phyloP scores from a whole-genome alignment of 1,140 invertebrate genomes.

The Drosophila triauraria region DNA sequence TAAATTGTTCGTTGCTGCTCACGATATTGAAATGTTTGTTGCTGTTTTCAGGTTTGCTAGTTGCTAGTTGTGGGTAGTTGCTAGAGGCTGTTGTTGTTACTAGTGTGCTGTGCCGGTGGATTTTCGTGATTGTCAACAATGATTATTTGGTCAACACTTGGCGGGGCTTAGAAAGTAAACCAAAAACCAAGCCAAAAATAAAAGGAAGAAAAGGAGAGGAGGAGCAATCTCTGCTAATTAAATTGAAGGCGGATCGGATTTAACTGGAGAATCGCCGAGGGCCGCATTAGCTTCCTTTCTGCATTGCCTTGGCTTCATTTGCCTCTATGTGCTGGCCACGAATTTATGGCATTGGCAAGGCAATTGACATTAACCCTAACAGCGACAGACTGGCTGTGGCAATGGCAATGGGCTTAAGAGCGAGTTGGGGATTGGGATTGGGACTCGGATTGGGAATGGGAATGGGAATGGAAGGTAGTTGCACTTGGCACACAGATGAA shows the following conservation, averaged over 20 bases:
- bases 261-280: slow-evolving; percentile 46
- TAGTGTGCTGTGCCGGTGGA: slow-evolving; percentile 17
- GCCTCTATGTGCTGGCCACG: slow-evolving; percentile 13
- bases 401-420: slow-evolving; percentile 6
- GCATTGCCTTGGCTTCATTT: background rate
- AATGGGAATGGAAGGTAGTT: slow-evolving; percentile 29
- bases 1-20: slow-evolving; percentile 67
- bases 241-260: slow-evolving; percentile 61
- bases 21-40: slow-evolving; percentile 79
- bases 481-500: slow-evolving; percentile 71
- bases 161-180: slow-evolving; percentile 60
- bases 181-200: background rate
- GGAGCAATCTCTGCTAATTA: slow-evolving; percentile 63
- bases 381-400: slow-evolving; percentile 62
- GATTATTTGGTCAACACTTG: slow-evolving; percentile 75
- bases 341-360: slow-evolving; percentile 73
- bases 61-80: slow-evolving; percentile 32
- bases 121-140: slow-evolving; percentile 82
- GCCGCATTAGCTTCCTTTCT: slow-evolving; percentile 24
- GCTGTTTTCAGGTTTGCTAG: slow-evolving; percentile 29
- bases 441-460: slow-evolving; percentile 1
- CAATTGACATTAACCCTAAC: slow-evolving; percentile 82
- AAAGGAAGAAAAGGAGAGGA: background rate
- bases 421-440: background rate
- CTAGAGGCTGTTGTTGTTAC: slow-evolving; percentile 17